phyloP scores from a whole-genome alignment of 2,888 invertebrate genomes.

The Leptarthrus brevirostris region DNA sequence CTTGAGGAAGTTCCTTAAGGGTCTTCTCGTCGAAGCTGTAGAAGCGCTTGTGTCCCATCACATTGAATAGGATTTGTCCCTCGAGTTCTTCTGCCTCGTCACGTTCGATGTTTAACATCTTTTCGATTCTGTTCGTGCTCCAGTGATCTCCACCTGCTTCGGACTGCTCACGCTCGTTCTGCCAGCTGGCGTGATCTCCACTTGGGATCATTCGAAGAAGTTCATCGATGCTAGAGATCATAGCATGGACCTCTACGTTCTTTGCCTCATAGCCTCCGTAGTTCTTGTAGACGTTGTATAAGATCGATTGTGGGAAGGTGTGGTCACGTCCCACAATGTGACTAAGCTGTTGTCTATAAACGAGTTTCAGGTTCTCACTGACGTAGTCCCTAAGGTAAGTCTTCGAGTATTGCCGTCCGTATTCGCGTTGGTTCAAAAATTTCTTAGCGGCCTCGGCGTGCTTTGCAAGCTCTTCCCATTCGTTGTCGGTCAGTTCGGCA shows the following conservation, averaged over 20 bases:
- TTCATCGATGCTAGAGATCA: conserved; percentile 68
- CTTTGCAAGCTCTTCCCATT: conserved; percentile 67
- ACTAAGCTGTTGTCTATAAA: conserved; percentile 65
- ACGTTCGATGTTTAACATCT: conserved; percentile 71
- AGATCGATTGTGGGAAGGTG: conserved; percentile 68
- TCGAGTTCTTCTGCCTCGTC: conserved; percentile 71
- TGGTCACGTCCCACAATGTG: conserved; percentile 72
- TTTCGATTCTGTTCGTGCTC: conserved; percentile 54
- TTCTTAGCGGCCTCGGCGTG: conserved; percentile 68
- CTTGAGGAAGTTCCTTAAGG: conserved; percentile 68
- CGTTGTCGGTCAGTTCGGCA: conserved; percentile 68
- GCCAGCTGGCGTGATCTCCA: background rate
- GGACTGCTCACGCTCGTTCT: conserved; percentile 58
- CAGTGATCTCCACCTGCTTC: conserved; percentile 52
- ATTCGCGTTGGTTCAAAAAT: conserved; percentile 66
- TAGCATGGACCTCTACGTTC: conserved; percentile 57
- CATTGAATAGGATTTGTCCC: conserved; percentile 68
- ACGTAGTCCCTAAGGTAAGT: conserved; percentile 66
- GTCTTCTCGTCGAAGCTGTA: conserved; percentile 71
- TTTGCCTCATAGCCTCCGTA: conserved; percentile 63
- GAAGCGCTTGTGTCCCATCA: conserved; percentile 68
- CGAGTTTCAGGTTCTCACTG: conserved; percentile 66
- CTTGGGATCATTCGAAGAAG: conserved; percentile 58
- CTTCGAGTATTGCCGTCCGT: conserved; percentile 70
- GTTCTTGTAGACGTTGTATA: conserved; percentile 58